Conservation (phyloP, 2,888 invertebrate genomes). For the Netelia inedita region DNA sequence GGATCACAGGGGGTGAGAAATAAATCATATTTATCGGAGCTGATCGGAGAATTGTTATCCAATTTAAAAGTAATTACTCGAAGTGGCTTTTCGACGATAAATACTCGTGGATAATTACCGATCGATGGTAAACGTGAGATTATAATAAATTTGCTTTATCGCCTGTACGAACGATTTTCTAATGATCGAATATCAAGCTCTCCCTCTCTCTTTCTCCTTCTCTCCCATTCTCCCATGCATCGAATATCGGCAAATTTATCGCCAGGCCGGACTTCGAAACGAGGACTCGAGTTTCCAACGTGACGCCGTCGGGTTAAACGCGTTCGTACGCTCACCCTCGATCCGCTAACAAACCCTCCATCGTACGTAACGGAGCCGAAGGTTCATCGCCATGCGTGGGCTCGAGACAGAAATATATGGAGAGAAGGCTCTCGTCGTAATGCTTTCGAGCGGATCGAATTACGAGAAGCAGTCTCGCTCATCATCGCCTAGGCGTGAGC, state of each 20-base stretch:
- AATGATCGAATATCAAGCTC: neutral
- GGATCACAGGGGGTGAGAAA: too few relatives aligned
- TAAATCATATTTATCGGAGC: too few relatives aligned
- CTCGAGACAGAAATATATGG: neutral
- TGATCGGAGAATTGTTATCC: too few relatives aligned
- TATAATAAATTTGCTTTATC: too few relatives aligned
- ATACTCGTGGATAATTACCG: too few relatives aligned
- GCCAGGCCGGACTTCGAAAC: neutral
- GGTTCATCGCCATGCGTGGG: neutral
- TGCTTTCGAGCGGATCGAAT: slow-evolving; percentile 49
- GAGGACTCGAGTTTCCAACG: neutral
- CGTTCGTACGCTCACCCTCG: neutral
- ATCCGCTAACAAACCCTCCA: neutral
- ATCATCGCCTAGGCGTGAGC: slow-evolving; percentile 16
- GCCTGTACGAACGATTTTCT: too few relatives aligned
- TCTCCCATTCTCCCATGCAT: neutral
- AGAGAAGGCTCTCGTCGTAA: slow-evolving; percentile 1
- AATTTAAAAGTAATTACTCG: too few relatives aligned
- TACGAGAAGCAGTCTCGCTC: slow-evolving; percentile 33
- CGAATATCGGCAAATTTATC: neutral
- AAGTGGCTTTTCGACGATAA: too few relatives aligned
- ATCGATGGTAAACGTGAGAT: too few relatives aligned
- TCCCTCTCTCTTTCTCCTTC: neutral
- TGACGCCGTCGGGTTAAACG: neutral
- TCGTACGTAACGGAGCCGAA: neutral